Evolutionary conservation across 2,888 invertebrate genomes (phyloP), one percentile per base, ranked within the genome.

Genomic region (Dryobota labecula): DNA sequence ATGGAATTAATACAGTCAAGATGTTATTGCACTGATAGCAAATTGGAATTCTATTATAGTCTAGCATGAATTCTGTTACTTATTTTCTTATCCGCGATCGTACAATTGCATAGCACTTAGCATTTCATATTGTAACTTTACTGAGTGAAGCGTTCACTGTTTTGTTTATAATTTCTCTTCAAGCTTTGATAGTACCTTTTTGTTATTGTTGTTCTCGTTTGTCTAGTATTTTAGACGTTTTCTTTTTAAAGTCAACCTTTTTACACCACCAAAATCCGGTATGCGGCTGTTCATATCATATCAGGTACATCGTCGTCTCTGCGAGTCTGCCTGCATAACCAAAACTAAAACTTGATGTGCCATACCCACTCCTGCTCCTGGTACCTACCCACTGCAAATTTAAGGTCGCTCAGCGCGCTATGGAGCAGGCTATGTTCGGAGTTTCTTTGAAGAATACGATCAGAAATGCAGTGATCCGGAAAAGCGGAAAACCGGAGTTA

Each of bases 31-130:
- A 66, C 60, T 57, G 82, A 83, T 86, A 86, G 65, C 68, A 79
- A 84, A 85, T 85, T 85, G 78, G 75, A 82, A 84, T 85, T 85
- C 77, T 84, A 86, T 86, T 86, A 84, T 79, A 76, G 73, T 81
- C 68, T 76, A 73, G 76, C 79, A 74, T 76, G 70, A 81, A 78
- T 82, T 80, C 82, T 84, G 78, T 79, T 84, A 84, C 76, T 80
- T 80, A 82, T 80, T 82, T 74, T 71, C 79, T 84, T 84, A 84
- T 84, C 84, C 70, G n/a, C 49, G 73, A 84, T 84, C 82, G 54
- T 79, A 82, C 69, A 76, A 76, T 80, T 82, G 82, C 80, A 80
- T 60, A 66, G 78, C 78, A 80, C 67, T 84, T 83, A 80, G 78
- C 80, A 80, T 80, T 77, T 77, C 75, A 80, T 78, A 63, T 73